phyloP scores from a whole-genome alignment of 2,888 invertebrate species.

The Andrena hattorfiana region DNA sequence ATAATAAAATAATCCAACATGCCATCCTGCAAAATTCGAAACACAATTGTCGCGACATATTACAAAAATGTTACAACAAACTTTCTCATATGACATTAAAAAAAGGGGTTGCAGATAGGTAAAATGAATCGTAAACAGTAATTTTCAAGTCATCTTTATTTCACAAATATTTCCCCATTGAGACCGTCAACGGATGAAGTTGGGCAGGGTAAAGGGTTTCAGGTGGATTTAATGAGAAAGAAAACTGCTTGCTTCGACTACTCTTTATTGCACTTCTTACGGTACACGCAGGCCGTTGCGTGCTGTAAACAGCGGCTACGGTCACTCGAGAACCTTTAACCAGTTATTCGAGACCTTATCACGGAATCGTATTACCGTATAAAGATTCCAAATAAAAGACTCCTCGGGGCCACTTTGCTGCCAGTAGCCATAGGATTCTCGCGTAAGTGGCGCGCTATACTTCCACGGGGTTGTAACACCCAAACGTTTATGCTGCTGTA shows the following conservation, averaged over 20 bases:
- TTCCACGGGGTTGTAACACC: neutral
- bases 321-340: slow-evolving; percentile 35
- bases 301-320: slow-evolving; percentile 24
- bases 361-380: slow-evolving; percentile 22
- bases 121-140: slow-evolving; percentile 15
- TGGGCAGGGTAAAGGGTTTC: neutral
- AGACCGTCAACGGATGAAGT: neutral
- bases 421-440: neutral
- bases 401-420: neutral
- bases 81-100: too few species aligned
- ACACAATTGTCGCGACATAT: too few species aligned
- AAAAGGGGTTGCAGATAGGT: neutral
- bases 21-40: too few species aligned
- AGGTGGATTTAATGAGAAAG: slow-evolving; percentile 29
- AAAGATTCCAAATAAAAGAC: slow-evolving; percentile 37
- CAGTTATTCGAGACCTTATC: slow-evolving; percentile 31
- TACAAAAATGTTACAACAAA: too few species aligned
- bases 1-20: too few species aligned
- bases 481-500: slow-evolving; percentile 17
- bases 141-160: slow-evolving; percentile 24
- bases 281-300: slow-evolving; percentile 9
- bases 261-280: slow-evolving; percentile 36
- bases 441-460: slow-evolving; percentile 16
- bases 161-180: slow-evolving; percentile 17
- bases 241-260: slow-evolving; percentile 22